phyloP scores from a whole-genome alignment of 1,140 invertebrate genomes.

The Trichomalopsis sarcophagae region DNA sequence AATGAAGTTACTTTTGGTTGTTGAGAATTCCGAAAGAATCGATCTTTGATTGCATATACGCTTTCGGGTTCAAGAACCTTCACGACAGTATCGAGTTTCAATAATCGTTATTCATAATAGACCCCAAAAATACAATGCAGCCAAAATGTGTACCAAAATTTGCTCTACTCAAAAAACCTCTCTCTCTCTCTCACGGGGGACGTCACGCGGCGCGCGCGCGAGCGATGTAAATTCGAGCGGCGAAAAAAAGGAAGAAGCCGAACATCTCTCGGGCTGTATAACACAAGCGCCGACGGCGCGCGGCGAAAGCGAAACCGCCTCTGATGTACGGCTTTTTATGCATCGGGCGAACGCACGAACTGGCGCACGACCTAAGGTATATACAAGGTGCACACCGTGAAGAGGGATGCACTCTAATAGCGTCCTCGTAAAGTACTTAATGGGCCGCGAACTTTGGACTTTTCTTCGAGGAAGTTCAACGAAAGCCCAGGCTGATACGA shows the following conservation, averaged over 20 bases:
- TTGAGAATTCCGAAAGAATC: too few relatives aligned
- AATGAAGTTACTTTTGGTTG: too few relatives aligned
- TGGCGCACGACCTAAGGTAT: slow-evolving; percentile 17
- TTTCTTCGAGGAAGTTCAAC: neutral
- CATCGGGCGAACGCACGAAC: neutral
- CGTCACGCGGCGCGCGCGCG: slow-evolving; percentile 44
- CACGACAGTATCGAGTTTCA: too few relatives aligned
- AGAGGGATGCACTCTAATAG: slow-evolving; percentile 11
- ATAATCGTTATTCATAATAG: too few relatives aligned
- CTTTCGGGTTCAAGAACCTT: too few relatives aligned
- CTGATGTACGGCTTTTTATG: slow-evolving; percentile 33
- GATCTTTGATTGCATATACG: too few relatives aligned
- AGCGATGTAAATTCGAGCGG: slow-evolving; percentile 45
- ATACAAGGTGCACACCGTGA: neutral
- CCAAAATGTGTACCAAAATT: too few relatives aligned
- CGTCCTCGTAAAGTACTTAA: slow-evolving; percentile 39
- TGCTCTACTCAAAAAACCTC: neutral
- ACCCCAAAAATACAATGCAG: too few relatives aligned
- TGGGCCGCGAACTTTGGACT: slow-evolving; percentile 26
- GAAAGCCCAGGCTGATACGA: neutral
- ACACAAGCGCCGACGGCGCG: neutral
- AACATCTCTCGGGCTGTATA: neutral
- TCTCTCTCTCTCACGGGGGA: slow-evolving; percentile 18
- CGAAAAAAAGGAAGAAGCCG: neutral
- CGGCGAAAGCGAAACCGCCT: slow-evolving; percentile 44